These are phyloP conservation scores for Fundulus diaphanus DNA, from an alignment of 2,797 vertebrate species.

Conservation along the genomic window DNA sequence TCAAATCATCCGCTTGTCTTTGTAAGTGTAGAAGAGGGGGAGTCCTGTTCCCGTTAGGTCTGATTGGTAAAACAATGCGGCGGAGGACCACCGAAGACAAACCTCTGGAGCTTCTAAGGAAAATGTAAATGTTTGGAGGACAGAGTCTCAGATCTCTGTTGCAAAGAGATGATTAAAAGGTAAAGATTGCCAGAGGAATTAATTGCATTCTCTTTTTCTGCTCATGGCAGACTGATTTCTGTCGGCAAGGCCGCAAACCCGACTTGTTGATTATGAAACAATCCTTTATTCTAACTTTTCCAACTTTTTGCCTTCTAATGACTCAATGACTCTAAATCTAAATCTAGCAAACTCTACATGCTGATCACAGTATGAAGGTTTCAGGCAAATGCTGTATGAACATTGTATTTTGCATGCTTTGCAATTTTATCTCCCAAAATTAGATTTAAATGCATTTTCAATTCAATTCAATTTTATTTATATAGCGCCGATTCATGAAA, in stretches of 20 bases:
- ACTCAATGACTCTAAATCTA: neutral
- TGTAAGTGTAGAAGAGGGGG: constrained; percentile 44
- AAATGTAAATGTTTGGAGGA: constrained; percentile 45
- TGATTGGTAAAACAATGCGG: constrained; percentile 42
- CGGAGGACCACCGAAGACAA: constrained; percentile 50
- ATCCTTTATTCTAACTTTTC: constrained; percentile 52
- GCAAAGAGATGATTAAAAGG: constrained; percentile 46
- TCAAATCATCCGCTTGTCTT: constrained; percentile 60
- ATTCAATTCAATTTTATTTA: too few relatives aligned
- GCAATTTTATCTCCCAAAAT: constrained; percentile 25
- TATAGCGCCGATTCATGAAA: too few relatives aligned
- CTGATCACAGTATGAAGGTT: neutral
- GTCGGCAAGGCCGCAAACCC: constrained; percentile 47
- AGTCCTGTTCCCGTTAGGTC: constrained; percentile 46
- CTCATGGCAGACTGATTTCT: constrained; percentile 56
- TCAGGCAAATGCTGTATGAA: constrained; percentile 7
- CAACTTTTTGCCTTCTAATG: constrained; percentile 14
- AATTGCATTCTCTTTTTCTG: constrained; percentile 54
- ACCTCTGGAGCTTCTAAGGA: constrained; percentile 41
- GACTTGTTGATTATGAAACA: constrained; percentile 57
- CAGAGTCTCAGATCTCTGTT: constrained; percentile 27
- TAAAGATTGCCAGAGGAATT: constrained; percentile 31
- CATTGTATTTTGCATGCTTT: neutral
- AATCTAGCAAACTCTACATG: neutral
- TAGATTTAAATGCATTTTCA: constrained; percentile 3